These are phyloP conservation scores for Phyllotreta striolata DNA, from an alignment of 2,888 invertebrate species.

Conservation along the genomic window DNA sequence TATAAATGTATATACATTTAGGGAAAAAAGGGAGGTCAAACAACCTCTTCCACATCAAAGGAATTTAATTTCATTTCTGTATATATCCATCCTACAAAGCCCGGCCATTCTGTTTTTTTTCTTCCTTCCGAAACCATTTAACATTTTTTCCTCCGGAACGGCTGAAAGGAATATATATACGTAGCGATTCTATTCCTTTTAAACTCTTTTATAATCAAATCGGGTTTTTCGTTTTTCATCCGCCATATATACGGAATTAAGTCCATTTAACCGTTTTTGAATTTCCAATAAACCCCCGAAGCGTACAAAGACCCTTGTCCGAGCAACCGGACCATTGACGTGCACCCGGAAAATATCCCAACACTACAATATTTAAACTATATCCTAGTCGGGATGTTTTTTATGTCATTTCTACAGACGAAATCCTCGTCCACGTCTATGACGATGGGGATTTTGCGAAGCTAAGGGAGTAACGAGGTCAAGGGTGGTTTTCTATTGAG, in stretches of 20 bases:
- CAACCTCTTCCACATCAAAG: conserved; percentile 21
- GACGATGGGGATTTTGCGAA: conserved; percentile 17
- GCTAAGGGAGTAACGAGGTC: conserved; percentile 20
- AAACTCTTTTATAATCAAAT: conserved; percentile 31
- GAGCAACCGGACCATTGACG: conserved; percentile 13
- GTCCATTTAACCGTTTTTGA: conserved; percentile 43
- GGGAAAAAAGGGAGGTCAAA: conserved; percentile 19
- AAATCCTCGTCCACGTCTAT: no score
- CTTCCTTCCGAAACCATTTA: conserved; percentile 29
- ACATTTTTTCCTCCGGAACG: conserved; percentile 24
- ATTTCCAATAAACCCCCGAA: conserved; percentile 41
- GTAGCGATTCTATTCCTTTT: conserved; percentile 27
- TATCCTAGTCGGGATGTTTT: not conserved
- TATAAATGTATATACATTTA: not conserved
- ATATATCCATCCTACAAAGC: conserved; percentile 21
- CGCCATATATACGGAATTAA: conserved; percentile 38
- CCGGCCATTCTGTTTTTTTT: conserved; percentile 22
- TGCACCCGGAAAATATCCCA: not conserved
- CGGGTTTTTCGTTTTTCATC: conserved; percentile 23
- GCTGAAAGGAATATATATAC: conserved; percentile 25
- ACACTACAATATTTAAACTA: not conserved
- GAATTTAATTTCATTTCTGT: conserved; percentile 28
- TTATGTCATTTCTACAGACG: no score
- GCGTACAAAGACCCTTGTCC: conserved; percentile 40
- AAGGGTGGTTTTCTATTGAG: conserved; percentile 31